A percentile compares a stretch with the other conserved stretches of the same genome.
phyloP scores from a whole-genome alignment of 2,113 vertebrate species.

The Stomatorhinus ivindoensis region DNA sequence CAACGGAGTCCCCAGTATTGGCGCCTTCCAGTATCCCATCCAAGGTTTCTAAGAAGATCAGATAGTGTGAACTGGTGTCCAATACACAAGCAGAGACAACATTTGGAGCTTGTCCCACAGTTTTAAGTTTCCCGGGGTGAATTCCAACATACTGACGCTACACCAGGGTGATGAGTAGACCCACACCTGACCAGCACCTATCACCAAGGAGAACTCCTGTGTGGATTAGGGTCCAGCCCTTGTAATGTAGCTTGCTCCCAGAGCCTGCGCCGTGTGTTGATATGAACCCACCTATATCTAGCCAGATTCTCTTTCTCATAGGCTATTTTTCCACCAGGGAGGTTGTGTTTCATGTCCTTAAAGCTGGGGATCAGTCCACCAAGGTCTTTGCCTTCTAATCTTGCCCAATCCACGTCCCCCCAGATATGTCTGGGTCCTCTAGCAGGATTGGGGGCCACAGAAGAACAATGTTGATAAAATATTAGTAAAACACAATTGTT shows the following conservation, averaged over 20 bases:
- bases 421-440: not conserved
- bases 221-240: not conserved
- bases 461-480: too few species aligned
- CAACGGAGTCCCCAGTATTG: not conserved
- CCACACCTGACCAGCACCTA: not conserved
- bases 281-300: too few species aligned
- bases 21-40: too few species aligned
- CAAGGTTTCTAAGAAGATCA: not conserved
- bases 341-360: not conserved
- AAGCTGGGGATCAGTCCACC: not conserved
- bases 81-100: not conserved
- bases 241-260: not conserved
- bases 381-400: not conserved
- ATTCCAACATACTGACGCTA: not conserved
- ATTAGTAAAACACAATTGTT: too few species aligned
- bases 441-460: too few species aligned
- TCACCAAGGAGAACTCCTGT: not conserved
- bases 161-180: not conserved
- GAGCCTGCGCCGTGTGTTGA: not conserved
- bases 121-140: not conserved
- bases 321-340: not conserved
- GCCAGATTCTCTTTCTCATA: not conserved
- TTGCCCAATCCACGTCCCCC: not conserved
- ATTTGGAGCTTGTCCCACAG: not conserved
- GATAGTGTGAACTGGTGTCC: not conserved